Base-by-base conservation (phyloP, 2,888 invertebrate species). In the Apoda limacodes region DNA sequence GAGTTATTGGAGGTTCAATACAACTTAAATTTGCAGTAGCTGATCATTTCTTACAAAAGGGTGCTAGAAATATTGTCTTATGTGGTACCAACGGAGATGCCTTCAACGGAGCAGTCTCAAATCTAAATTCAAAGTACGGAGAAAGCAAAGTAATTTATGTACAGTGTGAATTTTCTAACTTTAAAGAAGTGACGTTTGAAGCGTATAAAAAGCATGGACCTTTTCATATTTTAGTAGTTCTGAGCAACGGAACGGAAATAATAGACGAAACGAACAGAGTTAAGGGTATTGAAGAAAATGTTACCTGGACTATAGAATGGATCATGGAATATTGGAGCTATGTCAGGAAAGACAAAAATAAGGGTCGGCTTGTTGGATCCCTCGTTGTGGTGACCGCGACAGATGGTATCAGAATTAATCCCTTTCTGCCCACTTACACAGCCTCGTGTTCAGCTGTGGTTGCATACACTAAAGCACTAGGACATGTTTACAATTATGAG, bases 301-400 rank as follows among this genome's bases (percentile, higher is more conserved):
- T 46, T 0, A 52, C 40, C 4, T 48, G 51, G 10, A 19, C 58
- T 1, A 54, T 60, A 25, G 55, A 53, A 19, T 60, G 82, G 38
- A 66, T 71, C 0, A 50, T 78, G 15, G 59, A 83, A 13, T 84
- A 72, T 13, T 64, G 83, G 37, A 66, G 84, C 34, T 66, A 81
- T 48, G 81, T 86, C 82, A 66, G 83, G 19, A 67, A 59, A 23
- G 70, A 82, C 40, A 70, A 68, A 27, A n/a, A n/a, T n/a, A n/a
- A n/a, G n/a, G 72, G 78, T 1, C 83, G 83, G 2, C 51, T 60
- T 13, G 87, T 87, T 2, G 87, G 87, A 3, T 70, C 80, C 3
- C 75, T 88, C 22, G 67, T 88, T 10, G 88, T 88, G 48, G 69
- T 85, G 9, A 72, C 85, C 2, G 85, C 86, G 1, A 75, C 83